A percentile compares a stretch with the other conserved stretches of the same genome.
phyloP scores from a whole-genome alignment of 1,140 invertebrate species.

The Oryctes rhinoceros region DNA sequence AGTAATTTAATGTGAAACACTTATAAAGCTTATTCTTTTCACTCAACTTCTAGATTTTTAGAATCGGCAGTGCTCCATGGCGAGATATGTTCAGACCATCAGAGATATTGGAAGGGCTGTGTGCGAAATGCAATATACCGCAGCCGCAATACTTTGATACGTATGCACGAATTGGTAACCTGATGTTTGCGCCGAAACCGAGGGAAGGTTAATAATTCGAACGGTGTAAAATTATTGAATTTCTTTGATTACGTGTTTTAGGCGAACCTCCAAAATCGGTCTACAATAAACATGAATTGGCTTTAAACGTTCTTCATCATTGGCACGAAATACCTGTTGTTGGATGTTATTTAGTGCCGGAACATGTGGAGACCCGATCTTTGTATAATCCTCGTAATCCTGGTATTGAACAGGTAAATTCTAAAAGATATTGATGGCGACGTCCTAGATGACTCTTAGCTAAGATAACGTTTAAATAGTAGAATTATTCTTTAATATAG shows the following conservation, averaged over 20 bases:
- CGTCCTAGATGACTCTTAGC: too few species aligned
- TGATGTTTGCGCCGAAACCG: slow-evolving; percentile 23
- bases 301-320: slow-evolving; percentile 73
- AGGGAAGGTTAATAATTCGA: background rate
- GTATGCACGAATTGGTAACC: slow-evolving; percentile 65
- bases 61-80: slow-evolving; percentile 80
- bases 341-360: slow-evolving; percentile 82
- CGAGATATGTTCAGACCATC: slow-evolving; percentile 78
- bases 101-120: slow-evolving; percentile 76
- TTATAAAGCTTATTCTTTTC: background rate
- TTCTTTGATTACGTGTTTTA: background rate
- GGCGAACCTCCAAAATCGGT: background rate
- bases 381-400: slow-evolving; percentile 79
- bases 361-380: slow-evolving; percentile 88
- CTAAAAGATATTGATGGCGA: background rate
- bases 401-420: slow-evolving; percentile 79
- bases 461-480: too few species aligned
- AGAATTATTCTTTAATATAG: too few species aligned
- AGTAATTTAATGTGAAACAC: slow-evolving; percentile 59
- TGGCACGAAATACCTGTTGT: slow-evolving; percentile 78
- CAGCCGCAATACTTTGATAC: slow-evolving; percentile 61
- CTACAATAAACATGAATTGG: slow-evolving; percentile 67
- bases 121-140: slow-evolving; percentile 70
- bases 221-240: background rate
- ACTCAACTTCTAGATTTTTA: slow-evolving; percentile 50